phyloP scores from a whole-genome alignment of 1,140 invertebrate species.

The Drosophila tristis region DNA sequence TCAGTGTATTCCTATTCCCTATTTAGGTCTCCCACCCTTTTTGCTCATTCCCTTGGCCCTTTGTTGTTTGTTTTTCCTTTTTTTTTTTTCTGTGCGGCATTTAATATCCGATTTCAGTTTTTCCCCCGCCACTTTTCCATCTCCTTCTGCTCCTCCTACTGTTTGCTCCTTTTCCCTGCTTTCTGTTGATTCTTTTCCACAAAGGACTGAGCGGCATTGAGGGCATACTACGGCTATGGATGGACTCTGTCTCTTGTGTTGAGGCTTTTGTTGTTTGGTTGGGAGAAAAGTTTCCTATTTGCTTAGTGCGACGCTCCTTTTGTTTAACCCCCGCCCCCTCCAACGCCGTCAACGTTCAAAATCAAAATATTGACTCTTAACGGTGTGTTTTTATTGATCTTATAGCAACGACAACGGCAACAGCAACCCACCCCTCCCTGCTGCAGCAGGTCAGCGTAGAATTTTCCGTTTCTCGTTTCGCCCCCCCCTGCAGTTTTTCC shows the following conservation, averaged over 20 bases:
- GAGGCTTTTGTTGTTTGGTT: constrained; percentile 29
- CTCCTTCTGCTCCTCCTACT: not conserved
- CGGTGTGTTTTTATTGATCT: constrained; percentile 66
- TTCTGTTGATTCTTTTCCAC: constrained; percentile 47
- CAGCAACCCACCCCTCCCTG: not conserved
- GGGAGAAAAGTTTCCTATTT: constrained; percentile 69
- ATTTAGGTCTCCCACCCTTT: constrained; percentile 11
- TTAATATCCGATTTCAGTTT: constrained; percentile 82
- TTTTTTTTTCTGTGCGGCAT: constrained; percentile 60
- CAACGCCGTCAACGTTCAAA: constrained; percentile 32
- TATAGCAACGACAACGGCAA: not conserved
- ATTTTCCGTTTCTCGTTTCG: no score
- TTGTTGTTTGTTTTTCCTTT: constrained; percentile 27
- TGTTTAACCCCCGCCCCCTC: constrained; percentile 39
- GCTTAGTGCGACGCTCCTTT: constrained; percentile 64
- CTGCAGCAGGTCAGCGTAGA: not conserved
- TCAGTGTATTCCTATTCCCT: no score
- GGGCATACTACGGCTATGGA: constrained; percentile 7
- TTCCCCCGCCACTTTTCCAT: not conserved
- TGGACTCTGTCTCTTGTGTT: constrained; percentile 19
- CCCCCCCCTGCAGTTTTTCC: no score
- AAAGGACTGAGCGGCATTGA: constrained; percentile 37
- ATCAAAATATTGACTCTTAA: constrained; percentile 80
- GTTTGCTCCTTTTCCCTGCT: constrained; percentile 4
- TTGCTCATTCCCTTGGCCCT: constrained; percentile 37